These are phyloP conservation scores for Galago senegalensis DNA, from an alignment of 2,797 vertebrate species.

Conservation along the genomic window DNA sequence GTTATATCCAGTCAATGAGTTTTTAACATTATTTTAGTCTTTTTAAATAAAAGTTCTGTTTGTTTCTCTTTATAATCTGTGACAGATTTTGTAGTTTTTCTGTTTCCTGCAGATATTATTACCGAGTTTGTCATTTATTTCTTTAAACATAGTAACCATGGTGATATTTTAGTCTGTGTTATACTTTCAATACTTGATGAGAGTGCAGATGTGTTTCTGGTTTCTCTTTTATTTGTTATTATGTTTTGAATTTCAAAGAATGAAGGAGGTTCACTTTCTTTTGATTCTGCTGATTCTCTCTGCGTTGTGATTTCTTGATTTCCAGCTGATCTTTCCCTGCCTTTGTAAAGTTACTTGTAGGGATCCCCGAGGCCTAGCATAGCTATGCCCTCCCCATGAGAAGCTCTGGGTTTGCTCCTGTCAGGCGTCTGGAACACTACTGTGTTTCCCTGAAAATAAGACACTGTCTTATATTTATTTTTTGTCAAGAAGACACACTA, in stretches of 20 bases:
- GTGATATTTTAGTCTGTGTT: not conserved
- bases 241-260: too few species aligned
- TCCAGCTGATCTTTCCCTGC: not conserved
- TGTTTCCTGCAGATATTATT: not conserved
- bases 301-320: not conserved
- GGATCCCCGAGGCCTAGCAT: not conserved
- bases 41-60: not conserved
- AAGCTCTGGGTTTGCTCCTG: not conserved
- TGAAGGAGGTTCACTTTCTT: not conserved
- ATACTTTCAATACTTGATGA: not conserved
- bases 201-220: not conserved
- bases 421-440: not conserved
- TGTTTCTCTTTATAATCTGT: conserved; percentile 21
- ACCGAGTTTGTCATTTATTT: not conserved
- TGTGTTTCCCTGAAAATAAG: too few species aligned
- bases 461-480: too few species aligned
- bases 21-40: conserved; percentile 10
- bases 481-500: too few species aligned
- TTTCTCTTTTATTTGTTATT: not conserved
- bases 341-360: not conserved
- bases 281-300: not conserved
- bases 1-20: not conserved
- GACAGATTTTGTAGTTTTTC: not conserved
- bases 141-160: not conserved
- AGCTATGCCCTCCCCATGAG: rapidly evolving